A percentile compares a stretch with the other conserved stretches of the same genome.
phyloP scores from a whole-genome alignment of 2,113 vertebrate genomes.

The Eidolon helvum region DNA sequence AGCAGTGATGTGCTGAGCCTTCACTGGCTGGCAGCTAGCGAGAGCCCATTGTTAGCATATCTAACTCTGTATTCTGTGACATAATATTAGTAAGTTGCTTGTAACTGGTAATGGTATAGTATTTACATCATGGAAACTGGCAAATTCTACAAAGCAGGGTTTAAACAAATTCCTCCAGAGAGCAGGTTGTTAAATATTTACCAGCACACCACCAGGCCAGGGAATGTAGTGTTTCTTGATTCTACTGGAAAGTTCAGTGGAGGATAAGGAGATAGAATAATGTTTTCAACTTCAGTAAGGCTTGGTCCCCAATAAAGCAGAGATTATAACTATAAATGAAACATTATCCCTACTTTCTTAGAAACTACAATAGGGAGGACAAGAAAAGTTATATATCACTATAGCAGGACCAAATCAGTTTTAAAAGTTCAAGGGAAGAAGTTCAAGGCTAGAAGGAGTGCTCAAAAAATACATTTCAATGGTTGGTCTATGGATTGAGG shows the following conservation, averaged over 20 bases:
- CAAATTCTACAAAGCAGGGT: background rate
- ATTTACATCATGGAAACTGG: background rate
- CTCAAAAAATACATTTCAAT: background rate
- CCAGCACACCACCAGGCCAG: background rate
- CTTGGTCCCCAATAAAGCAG: background rate
- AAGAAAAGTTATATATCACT: background rate
- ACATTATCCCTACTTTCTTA: background rate
- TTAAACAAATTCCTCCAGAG: background rate
- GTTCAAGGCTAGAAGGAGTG: background rate
- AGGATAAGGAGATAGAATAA: background rate
- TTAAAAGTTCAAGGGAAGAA: background rate
- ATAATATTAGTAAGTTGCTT: background rate
- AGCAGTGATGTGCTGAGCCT: background rate
- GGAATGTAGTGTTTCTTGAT: background rate
- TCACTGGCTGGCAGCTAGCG: background rate
- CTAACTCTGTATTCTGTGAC: background rate
- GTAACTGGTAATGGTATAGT: background rate
- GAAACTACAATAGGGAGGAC: background rate
- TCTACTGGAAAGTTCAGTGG: background rate
- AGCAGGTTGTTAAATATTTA: background rate
- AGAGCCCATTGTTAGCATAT: background rate
- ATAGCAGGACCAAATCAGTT: background rate
- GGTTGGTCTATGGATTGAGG: background rate
- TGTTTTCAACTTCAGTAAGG: background rate
- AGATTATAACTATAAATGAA: constrained; percentile 6